Evolutionary conservation across 2,888 invertebrate genomes (phyloP).

Genomic region (Dendrolimus houi): DNA sequence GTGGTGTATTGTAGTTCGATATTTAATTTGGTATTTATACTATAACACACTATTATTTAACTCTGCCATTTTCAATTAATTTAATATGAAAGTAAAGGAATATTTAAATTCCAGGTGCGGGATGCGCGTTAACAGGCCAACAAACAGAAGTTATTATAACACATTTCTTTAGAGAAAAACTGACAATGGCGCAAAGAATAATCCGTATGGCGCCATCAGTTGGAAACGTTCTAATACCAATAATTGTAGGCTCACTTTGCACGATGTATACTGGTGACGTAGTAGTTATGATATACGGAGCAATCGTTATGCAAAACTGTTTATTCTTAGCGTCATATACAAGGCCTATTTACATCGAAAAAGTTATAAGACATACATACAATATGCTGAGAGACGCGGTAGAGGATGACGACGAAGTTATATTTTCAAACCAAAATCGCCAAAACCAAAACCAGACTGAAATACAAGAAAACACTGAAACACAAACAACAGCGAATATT

Average conservation of each 20-base stretch:
- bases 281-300: conserved; percentile 75
- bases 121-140: conserved; percentile 72
- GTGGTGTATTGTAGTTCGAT: too few relatives aligned
- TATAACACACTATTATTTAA: too few relatives aligned
- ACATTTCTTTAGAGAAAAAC: conserved; percentile 76
- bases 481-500: conserved; percentile 16
- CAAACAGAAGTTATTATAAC: conserved; percentile 76
- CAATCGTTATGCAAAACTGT: conserved; percentile 75
- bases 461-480: conserved; percentile 9
- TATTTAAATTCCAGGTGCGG: conserved; percentile 50
- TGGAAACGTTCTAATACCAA: conserved; percentile 71
- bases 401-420: conserved; percentile 76
- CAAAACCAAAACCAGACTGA: conserved; percentile 24
- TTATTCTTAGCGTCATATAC: conserved; percentile 68
- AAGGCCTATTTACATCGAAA: conserved; percentile 72
- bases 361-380: conserved; percentile 58
- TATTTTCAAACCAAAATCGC: conserved; percentile 62
- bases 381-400: conserved; percentile 61
- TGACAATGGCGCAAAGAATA: conserved; percentile 65
- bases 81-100: too few relatives aligned
- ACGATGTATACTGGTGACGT: conserved; percentile 49
- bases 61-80: too few relatives aligned
- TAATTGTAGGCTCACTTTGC: conserved; percentile 68
- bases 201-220: conserved; percentile 69
- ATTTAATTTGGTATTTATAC: too few relatives aligned